Base-by-base conservation (phyloP, 2,888 invertebrate genomes). In the Lacanobia wlatinum region DNA sequence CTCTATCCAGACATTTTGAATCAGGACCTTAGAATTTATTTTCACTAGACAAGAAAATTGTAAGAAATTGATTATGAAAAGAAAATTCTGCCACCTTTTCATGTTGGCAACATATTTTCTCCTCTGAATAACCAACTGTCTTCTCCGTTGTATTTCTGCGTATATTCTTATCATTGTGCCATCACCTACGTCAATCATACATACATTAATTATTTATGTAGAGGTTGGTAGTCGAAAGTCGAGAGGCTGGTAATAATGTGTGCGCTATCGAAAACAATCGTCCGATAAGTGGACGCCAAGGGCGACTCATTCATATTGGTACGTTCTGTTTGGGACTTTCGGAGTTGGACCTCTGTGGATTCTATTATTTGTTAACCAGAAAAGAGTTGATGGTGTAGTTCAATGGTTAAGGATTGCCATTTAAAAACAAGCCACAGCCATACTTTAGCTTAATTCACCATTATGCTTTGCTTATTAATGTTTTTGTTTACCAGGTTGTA, bases 201-300 rank as follows among this genome's bases (percentile, higher is more conserved):
- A 86, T 89, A 90, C 91, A 90, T 92, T 89, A 90, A 90, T 92
- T 90, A 89, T 91, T 91, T 88, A 87, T 87, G 85, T 89, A 88
- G 88, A 83, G 85, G 82, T 74, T 88, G 84, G 91, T 90, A 91
- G 92, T 91, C 86, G 87, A 89, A 88, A 89, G 87, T 91, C 78
- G 81, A 89, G 90, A 88, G 90, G 89, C 82, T 83, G 84, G 90
- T 91, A 90, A 92, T 92, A 90, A 90, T 88, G 90, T 90, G 89
- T 90, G 88, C 87, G 87, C 88, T 89, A 90, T 92, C 90, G 90
- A 90, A 92, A 92, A 93, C 93, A 93, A 93, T 92, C 90, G 89
- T 83, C 80, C 83, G 87, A 89, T 91, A 90, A 93, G 92, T 92
- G 91, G 91, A 87, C 87, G 88, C 89, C 87, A 82, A 86, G 85